Conservation (phyloP, 1,140 invertebrate genomes). For the Conopomorpha cramerella region DNA sequence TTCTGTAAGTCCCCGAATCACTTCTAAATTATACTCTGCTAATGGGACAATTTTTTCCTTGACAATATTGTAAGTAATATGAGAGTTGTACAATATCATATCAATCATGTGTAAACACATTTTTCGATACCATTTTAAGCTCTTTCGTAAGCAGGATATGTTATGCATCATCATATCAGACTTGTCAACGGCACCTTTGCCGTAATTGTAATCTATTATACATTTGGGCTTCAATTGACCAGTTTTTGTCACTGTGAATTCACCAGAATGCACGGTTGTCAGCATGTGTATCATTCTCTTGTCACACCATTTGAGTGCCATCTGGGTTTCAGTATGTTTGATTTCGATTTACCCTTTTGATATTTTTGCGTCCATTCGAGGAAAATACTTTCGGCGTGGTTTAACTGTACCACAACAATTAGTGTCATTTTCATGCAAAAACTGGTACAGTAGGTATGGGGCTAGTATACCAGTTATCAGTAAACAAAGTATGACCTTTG, state of each 20-base stretch:
- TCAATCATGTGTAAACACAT: conserved; percentile 7
- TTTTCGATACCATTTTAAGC: conserved; percentile 7
- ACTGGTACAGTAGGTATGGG: conserved; percentile 12
- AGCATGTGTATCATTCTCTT: conserved; percentile 16
- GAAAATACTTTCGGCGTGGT: conserved; percentile 15
- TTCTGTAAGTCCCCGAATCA: conserved; percentile 6
- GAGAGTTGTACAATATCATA: conserved; percentile 5
- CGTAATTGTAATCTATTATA: conserved; percentile 15
- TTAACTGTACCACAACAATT: conserved; percentile 20
- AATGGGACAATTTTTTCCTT: conserved; percentile 6
- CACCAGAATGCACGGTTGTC: conserved; percentile 12
- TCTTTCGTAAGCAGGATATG: conserved; percentile 5
- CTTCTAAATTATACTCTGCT: conserved; percentile 7
- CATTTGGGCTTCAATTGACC: conserved; percentile 13
- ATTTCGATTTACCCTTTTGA: conserved; percentile 12
- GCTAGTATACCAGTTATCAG: conserved; percentile 22
- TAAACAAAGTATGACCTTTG: conserved; percentile 16
- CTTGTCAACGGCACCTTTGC: conserved; percentile 16
- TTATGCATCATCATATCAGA: conserved; percentile 7
- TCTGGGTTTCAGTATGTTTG: conserved; percentile 7
- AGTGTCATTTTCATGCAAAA: conserved; percentile 13
- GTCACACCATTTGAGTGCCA: conserved; percentile 17
- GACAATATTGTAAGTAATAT: conserved; percentile 3
- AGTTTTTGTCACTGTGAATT: conserved; percentile 8
- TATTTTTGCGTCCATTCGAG: conserved; percentile 13